Base-by-base conservation (phyloP, 2,797 vertebrate genomes). In the Sebastes taczanowskii region DNA sequence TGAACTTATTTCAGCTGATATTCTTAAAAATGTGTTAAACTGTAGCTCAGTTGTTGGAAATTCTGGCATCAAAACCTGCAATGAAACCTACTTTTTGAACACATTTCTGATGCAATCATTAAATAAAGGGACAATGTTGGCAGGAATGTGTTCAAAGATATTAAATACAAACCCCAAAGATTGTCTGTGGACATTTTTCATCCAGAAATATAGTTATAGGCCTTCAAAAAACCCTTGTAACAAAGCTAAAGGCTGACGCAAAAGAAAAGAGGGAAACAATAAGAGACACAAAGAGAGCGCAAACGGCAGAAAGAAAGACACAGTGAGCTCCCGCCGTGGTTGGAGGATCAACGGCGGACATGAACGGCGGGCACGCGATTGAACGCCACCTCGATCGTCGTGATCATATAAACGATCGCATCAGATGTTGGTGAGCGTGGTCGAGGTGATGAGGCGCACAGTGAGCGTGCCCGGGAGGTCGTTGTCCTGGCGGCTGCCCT, bases 391-490 rank as follows among this genome's bases (percentile, higher is more conserved):
- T 68, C 27, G 20, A 58, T 65, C 20, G 4, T 27, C 29, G 4
- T 6, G 46, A 56, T 2, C 1, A 20, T 10, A 5, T 6, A 9
- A 64, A 23, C 2, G 35, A 59, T 13, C 6, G 27, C 34, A 0
- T 98, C 94, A 99, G 94, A 99, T 95, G 3, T 97, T 96, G 42
- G 91, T 97, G 87, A 99, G 97, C 71, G 90, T 84, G 85, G 94
- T 96, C 46, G 97, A 98, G 85, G 97, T 98, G 92, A 97, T 94
- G 82, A 99, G 77, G 30, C 88, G 95, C 89, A 99, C 96, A 0
- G 95, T 96, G 3, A 99, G 91, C 6, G 96, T 97, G 86, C 98
- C 98, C 0, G 97, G 96, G 3, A 99, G 96, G 83, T 97, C 96
- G 0, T 95, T 96, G 73, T 96, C 96, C 83, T 97, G 97, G 63